Evolutionary conservation across 2,113 vertebrate genomes (phyloP).

Genomic region (Hypomesus transpacificus): DNA sequence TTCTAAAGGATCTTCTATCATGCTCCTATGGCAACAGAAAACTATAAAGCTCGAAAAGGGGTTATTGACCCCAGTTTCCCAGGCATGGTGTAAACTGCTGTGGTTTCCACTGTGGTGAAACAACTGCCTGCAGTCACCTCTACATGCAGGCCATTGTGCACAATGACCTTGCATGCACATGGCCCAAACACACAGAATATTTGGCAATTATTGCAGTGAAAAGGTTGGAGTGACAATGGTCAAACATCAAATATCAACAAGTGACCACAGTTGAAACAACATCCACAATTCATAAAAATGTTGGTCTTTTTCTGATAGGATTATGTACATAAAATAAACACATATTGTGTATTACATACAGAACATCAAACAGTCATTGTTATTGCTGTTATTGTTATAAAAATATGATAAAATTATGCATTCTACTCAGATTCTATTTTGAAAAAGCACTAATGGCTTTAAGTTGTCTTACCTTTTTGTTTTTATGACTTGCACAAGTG

Average conservation of each 20-base stretch:
- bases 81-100: background rate
- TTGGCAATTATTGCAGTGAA: no score
- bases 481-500: conserved; percentile 27
- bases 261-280: no score
- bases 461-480: conserved; percentile 41
- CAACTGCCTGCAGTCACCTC: background rate
- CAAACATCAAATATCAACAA: no score
- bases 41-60: conserved; percentile 1
- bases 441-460: background rate
- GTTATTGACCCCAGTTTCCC: background rate
- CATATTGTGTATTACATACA: no score
- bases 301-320: no score
- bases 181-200: no score
- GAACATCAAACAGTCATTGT: no score
- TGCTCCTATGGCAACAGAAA: no score
- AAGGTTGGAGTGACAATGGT: no score
- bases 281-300: no score
- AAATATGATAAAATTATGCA: background rate
- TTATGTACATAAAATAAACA: no score
- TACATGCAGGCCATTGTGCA: background rate
- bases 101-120: background rate
- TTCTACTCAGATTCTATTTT: background rate
- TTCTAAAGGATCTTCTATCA: no score
- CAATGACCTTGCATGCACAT: conserved; percentile 13
- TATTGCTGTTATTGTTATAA: background rate